Base-by-base conservation (phyloP, 2,797 vertebrate species). In the Triplophysa bombifrons region DNA sequence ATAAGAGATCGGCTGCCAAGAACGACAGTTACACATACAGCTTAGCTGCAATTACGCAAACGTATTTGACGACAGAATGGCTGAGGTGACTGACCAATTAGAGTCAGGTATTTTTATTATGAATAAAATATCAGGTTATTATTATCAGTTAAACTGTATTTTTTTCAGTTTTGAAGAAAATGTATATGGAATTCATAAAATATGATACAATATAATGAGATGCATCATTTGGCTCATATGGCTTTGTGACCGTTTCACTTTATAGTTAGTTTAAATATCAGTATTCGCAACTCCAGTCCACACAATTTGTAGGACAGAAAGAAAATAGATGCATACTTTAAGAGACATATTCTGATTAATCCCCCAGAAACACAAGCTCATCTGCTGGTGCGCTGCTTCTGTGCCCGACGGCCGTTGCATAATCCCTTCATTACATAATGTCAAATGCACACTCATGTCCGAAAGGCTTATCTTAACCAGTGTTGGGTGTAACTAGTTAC, bases 371-470 rank as follows among this genome's bases (percentile, higher is more conserved):
- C 88, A 87, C 87, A 89, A 88, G 85, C 87, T 86, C 72, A 74
- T 85, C 72, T 56, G 68, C 69, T 30, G 30, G 38, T 67, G 64
- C 65, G 75, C 73, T 56, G 68, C 66, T 30, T 27, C 25, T 73
- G 64, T 67, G 78, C 84, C 84, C 85, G 50, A 82, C 19, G 25
- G 34, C 68, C 76, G 69, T 93, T 93, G 88, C 86, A 56, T 92
- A 93, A 93, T 86, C 77, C 83, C 84, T 84, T 86, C 85, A 91
- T 93, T 92, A 91, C 88, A 92, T 92, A 93, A 93, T 91, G 87
- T 87, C 82, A 89, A 88, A 90, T 88, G 90, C 92, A 90, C 89
- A 91, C 89, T 88, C 87, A 86, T 85, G 88, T 89, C 90, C 88
- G 90, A 87, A 70, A 86, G 87, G 86, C 86, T 88, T 85, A 88